Percentiles rank a stretch among this genome's conserved stretches.
phyloP scores from a whole-genome alignment of 37 sponge, comb jelly and placozoan genomes.

The Hexactinellida sp. region DNA sequence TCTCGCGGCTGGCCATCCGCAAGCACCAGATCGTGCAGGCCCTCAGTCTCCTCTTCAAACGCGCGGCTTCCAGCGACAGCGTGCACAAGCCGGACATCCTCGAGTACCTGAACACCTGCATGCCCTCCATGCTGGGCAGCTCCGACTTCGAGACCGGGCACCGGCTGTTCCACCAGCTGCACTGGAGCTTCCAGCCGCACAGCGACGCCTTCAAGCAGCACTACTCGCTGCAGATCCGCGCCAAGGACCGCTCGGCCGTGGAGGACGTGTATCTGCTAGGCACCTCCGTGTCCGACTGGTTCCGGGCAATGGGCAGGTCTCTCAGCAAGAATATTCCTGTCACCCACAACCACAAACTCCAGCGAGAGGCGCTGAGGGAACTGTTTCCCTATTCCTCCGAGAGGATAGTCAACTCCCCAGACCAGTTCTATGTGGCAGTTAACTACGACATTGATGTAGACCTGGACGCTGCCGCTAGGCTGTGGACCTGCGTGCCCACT shows the following conservation, averaged over 20 bases:
- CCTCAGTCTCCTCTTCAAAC: neutral
- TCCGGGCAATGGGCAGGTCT: neutral
- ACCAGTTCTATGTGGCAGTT: slow-evolving; percentile 7
- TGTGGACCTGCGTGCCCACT: neutral
- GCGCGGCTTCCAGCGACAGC: neutral
- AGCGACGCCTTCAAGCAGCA: slow-evolving; percentile 7
- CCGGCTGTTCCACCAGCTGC: slow-evolving; percentile 11
- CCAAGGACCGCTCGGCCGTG: neutral
- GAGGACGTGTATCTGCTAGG: neutral
- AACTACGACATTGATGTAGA: neutral
- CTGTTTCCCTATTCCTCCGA: neutral
- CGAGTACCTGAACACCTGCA: neutral
- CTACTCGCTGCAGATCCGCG: neutral
- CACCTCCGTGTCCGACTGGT: neutral
- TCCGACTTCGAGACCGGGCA: slow-evolving; percentile 1
- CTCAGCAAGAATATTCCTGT: neutral
- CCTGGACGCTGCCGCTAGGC: neutral
- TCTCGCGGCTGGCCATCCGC: neutral
- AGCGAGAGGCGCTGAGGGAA: neutral
- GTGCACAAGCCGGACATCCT: neutral
- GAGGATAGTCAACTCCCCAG: neutral
- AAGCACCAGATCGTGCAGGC: slow-evolving; percentile 6
- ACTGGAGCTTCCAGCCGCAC: slow-evolving; percentile 11
- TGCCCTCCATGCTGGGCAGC: slow-evolving; percentile 14
- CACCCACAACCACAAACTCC: neutral